phyloP scores from a whole-genome alignment of 2,888 invertebrate genomes.

The Aleiodes testaceus region DNA sequence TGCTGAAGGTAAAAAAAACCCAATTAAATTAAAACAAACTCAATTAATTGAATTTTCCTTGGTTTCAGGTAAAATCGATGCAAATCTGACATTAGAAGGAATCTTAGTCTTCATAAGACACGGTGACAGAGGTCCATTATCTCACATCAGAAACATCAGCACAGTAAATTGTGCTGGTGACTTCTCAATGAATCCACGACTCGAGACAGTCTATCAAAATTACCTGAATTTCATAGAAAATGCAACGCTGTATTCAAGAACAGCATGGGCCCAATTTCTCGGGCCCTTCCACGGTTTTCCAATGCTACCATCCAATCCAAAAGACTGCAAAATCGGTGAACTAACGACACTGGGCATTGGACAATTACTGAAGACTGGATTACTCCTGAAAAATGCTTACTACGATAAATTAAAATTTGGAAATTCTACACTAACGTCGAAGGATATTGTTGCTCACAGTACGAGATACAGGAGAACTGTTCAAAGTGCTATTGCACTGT shows the following conservation, averaged over 20 bases:
- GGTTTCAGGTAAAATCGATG: slow-evolving; percentile 73
- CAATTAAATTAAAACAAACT: slow-evolving; percentile 34
- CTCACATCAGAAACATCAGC: slow-evolving; percentile 86
- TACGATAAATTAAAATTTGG: slow-evolving; percentile 72
- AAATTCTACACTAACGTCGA: slow-evolving; percentile 73
- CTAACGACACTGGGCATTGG: slow-evolving; percentile 87
- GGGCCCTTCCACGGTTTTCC: slow-evolving; percentile 92
- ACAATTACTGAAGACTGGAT: slow-evolving; percentile 88
- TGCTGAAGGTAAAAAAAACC: slow-evolving; percentile 90
- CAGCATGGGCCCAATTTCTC: slow-evolving; percentile 81
- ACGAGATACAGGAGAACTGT: slow-evolving; percentile 92
- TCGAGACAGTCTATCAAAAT: slow-evolving; percentile 63
- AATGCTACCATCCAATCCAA: slow-evolving; percentile 79
- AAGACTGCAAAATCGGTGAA: slow-evolving; percentile 88
- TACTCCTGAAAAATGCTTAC: slow-evolving; percentile 78
- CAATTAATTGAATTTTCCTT: slow-evolving; percentile 51
- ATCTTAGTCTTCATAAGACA: slow-evolving; percentile 87
- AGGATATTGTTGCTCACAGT: slow-evolving; percentile 82
- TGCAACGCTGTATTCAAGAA: slow-evolving; percentile 62
- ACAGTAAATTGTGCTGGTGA: slow-evolving; percentile 84
- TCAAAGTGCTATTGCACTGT: slow-evolving; percentile 89
- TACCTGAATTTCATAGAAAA: slow-evolving; percentile 66
- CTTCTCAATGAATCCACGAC: slow-evolving; percentile 57
- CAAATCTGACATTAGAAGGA: slow-evolving; percentile 80
- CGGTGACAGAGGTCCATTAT: slow-evolving; percentile 91